Evolutionary conservation across 1,140 invertebrate genomes (phyloP).

Genomic region (Panagrolaimus sp.): DNA sequence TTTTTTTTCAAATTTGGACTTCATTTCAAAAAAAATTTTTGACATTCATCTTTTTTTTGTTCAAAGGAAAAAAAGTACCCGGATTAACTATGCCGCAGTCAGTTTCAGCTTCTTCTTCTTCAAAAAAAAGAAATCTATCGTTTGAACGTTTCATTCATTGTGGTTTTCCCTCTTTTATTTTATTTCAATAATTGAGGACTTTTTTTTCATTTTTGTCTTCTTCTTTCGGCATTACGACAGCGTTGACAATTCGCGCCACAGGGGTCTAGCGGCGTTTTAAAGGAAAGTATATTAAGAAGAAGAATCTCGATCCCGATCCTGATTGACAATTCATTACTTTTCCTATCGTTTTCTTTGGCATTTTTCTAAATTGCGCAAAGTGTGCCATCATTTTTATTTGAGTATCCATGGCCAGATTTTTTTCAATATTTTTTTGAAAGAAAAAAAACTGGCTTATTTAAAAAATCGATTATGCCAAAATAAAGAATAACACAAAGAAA

Average conservation of each 20-base stretch:
- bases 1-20: no score
- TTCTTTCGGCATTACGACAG: not conserved
- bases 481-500: not conserved
- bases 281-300: not conserved
- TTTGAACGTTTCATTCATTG: conserved; percentile 5
- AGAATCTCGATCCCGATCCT: conserved; percentile 13
- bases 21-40: no score
- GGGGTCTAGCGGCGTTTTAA: not conserved
- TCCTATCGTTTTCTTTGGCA: not conserved
- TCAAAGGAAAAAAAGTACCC: no score
- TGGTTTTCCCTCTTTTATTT: not conserved
- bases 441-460: not conserved
- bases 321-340: conserved; percentile 7
- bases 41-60: no score
- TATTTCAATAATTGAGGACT: conserved; percentile 12
- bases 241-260: conserved; percentile 10
- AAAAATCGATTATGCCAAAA: not conserved
- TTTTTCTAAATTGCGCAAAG: conserved; percentile 2
- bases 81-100: no score
- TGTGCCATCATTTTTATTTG: not conserved
- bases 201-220: not conserved
- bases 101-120: no score
- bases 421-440: not conserved
- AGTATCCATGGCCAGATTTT: not conserved
- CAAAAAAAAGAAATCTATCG: no score